Evolutionary conservation across 2,888 invertebrate genomes (phyloP).

Genomic region (Andrena trimmerana): DNA sequence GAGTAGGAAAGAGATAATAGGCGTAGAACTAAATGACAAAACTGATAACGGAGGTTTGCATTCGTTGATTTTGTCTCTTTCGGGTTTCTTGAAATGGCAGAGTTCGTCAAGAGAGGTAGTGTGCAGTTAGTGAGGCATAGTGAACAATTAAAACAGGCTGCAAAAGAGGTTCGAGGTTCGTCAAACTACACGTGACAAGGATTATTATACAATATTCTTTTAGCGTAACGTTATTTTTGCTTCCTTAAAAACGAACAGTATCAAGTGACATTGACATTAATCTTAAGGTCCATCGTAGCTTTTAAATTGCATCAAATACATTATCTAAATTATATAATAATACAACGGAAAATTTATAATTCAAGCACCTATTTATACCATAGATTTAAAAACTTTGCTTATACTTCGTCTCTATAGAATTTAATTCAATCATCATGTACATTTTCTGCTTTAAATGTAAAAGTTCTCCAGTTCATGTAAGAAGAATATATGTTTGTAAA

Average conservation of each 20-base stretch:
- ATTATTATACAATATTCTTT: background rate
- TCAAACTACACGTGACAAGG: slow-evolving; percentile 34
- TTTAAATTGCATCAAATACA: background rate
- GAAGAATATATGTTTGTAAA: background rate
- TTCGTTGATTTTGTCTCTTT: slow-evolving; percentile 63
- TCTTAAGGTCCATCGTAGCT: background rate
- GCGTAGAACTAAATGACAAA: slow-evolving; percentile 67
- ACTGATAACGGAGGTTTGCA: slow-evolving; percentile 72
- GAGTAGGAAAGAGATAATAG: slow-evolving; percentile 68
- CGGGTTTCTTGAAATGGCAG: slow-evolving; percentile 80
- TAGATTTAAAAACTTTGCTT: background rate
- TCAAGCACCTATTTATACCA: background rate
- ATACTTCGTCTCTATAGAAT: background rate
- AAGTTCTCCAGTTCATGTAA: background rate
- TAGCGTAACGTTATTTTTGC: background rate
- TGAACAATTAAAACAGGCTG: slow-evolving; percentile 86
- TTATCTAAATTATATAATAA: background rate
- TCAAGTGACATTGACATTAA: background rate
- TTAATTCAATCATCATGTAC: background rate
- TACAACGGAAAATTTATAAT: background rate
- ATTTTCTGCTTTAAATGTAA: background rate
- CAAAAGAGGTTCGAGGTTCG: slow-evolving; percentile 87
- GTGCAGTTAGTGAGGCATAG: slow-evolving; percentile 85
- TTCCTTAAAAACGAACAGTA: background rate
- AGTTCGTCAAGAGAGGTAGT: slow-evolving; percentile 82